Base-by-base conservation (phyloP, 2,113 vertebrate genomes). In the Neogobius melanostomus region DNA sequence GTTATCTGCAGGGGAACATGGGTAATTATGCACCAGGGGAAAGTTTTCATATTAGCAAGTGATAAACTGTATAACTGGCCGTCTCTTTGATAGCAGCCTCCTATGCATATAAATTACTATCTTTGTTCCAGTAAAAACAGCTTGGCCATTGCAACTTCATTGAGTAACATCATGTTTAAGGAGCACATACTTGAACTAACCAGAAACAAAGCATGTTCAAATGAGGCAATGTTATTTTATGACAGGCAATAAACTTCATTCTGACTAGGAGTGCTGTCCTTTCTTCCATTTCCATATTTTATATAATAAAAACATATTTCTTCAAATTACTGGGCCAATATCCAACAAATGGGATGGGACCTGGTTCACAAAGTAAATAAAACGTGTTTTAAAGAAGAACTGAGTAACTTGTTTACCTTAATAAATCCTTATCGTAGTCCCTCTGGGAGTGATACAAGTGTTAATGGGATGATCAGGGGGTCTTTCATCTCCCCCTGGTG, bases 41-140 rank as follows among this genome's bases (percentile, higher is more conserved):
- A 79, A 72, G 65, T 83, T 77, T 83, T 81, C 73, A 77, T 68
- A 74, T 69, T 74, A 59, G 75, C 77, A 79, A 54, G 74, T 73
- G 71, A 80, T 79, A 67, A 48, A 57, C 42, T 75, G 28, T 66
- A 72, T 69, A 68, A 52, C 54, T 17, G 50, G 43, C 10, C 48
- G 50, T 57, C 44, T 50, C 74, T 88, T 85, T 88, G 78, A 87
- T 83, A 82, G 59, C 50, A 54, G 48, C 28, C 67, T 65, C 48
- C 53, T 53, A 66, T 81, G 71, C 69, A 84, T 63, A 65, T 14
- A 66, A 61, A 77, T 68, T 43, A 50, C 53, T 51, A n/a, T 53
- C 71, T 80, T 79, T 76, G 72, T 81, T 79, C 71, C 42, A 77
- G 48, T 44, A 64, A 72, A n/a, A 56, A 21, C 80, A 71, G 62